Evolutionary conservation across 2,113 vertebrate species (phyloP), one percentile per base, ranked within the genome.

Genomic region (Saccopteryx leptura): DNA sequence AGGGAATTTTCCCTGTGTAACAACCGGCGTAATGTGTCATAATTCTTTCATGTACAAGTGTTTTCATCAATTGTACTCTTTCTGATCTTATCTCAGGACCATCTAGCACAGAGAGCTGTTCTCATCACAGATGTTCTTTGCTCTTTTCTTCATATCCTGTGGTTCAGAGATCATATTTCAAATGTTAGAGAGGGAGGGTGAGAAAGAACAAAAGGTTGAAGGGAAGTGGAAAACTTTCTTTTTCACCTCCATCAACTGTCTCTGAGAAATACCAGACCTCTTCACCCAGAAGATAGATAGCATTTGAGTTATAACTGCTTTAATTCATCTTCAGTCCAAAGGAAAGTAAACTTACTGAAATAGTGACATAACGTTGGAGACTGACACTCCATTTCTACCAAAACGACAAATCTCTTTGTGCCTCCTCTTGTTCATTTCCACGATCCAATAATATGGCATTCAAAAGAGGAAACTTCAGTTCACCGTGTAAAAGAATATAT

Each of bases 141-240:
- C 15, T 65, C 81, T 88, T 95, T 86, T 93, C 89, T 94, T 92
- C 58, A 19, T 46, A 79, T 95, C 24, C 17, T 89, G 11, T 61
- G 81, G 69, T 89, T 96, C 91, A 95, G 78, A 96, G 94, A 74
- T 46, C 72, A 93, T 56, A 46, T 88, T 96, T 93, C 72, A 92
- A 60, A 95, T 96, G 39, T 94, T 74, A 80, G 69, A 54, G 17
- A 86, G 65, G 19, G 60, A 94, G 39, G 33, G 24, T 68, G 86
- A 61, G 61, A 75, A 96, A 88, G 82, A 92, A 87, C 58, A 85
- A 94, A 94, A 96, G 74, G 90, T 90, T 83, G 94, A 87, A 97
- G 63, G 14, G 19, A 93, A 86, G n/a, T 68, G 87, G 75, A 52
- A 87, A 95, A 91, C 92, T 96, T 97, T 96, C 83, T 94, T 97